Evolutionary conservation across 2,113 vertebrate species (phyloP).

Genomic region (Octodon degus): DNA sequence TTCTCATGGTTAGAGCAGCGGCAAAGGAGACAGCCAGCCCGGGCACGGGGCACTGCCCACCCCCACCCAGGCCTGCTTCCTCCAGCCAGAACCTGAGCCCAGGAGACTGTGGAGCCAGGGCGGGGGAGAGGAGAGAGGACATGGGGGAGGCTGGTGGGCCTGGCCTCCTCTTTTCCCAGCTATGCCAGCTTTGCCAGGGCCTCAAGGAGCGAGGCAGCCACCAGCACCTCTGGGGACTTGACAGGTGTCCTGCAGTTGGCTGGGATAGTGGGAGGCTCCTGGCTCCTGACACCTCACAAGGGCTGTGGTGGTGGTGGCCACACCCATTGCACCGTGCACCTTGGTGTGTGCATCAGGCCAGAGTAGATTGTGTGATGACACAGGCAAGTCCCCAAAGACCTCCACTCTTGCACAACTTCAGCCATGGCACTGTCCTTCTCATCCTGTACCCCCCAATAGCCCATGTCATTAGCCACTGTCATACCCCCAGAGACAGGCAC

Average conservation of each 20-base stretch:
- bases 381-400: not conserved
- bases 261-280: too few species aligned
- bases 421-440: not conserved
- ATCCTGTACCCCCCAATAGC: not conserved
- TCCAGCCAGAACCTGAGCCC: not conserved
- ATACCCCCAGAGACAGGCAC: too few species aligned
- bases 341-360: fast-evolving
- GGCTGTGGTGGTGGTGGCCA: fast-evolving
- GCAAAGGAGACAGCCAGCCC: conserved; percentile 14
- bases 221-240: too few species aligned
- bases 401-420: too few species aligned
- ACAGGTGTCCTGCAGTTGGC: not conserved
- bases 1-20: not conserved
- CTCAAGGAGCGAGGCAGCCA: not conserved
- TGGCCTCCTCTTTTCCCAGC: not conserved
- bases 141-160: fast-evolving
- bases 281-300: fast-evolving
- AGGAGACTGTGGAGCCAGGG: not conserved
- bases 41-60: not conserved
- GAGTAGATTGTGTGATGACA: not conserved
- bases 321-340: fast-evolving
- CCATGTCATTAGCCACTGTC: not conserved
- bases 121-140: too few species aligned
- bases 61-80: not conserved
- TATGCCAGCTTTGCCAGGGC: not conserved